Base-by-base conservation (phyloP, 1,140 invertebrate genomes). In the Lordiphosa collinella region DNA sequence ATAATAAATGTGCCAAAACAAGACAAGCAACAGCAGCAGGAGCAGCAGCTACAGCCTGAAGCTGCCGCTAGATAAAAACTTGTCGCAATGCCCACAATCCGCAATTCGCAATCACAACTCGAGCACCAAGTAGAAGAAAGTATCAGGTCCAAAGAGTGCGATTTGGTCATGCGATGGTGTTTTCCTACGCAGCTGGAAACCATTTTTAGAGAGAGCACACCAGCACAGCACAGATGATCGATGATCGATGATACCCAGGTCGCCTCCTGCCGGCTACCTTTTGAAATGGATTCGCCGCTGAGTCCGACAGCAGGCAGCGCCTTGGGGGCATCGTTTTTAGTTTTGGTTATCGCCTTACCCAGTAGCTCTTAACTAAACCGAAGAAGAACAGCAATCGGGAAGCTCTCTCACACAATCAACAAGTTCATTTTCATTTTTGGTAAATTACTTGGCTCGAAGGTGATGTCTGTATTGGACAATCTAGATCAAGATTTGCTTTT, bases 121-220 rank as follows among this genome's bases (percentile, higher is more conserved):
- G 86, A 87, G 86, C 85, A 84, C 22, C 22, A 54, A 67, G 61
- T 65, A 49, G 64, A 85, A 82, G 76, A 84, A 82, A 84, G 78
- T 84, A 82, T 63, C 52, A 75, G 62, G 59, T 82, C 62, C 67
- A 58, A 60, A 53, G 46, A 57, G 56, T 76, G 68, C 64, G 79
- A 85, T 85, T 85, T 85, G 80, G 80, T 86, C 82, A 80, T 86
- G 80, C 82, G 80, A 79, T 85, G 80, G 82, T 85, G 79, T 85
- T 85, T 86, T 86, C 82, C 74, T 86, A 65, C 80, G 70, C 80
- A 80, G 80, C 80, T 85, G 75, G 80, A 85, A 86, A 51, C 80
- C 80, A 85, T 86, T 86, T 85, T 85, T 76, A 85, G 78, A 68
- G 50, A 82, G 76, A 63, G 62, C 62, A 53, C 72, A 58, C 69